Base-by-base conservation (phyloP, 2,113 vertebrate genomes). In the Penelope pileata region DNA sequence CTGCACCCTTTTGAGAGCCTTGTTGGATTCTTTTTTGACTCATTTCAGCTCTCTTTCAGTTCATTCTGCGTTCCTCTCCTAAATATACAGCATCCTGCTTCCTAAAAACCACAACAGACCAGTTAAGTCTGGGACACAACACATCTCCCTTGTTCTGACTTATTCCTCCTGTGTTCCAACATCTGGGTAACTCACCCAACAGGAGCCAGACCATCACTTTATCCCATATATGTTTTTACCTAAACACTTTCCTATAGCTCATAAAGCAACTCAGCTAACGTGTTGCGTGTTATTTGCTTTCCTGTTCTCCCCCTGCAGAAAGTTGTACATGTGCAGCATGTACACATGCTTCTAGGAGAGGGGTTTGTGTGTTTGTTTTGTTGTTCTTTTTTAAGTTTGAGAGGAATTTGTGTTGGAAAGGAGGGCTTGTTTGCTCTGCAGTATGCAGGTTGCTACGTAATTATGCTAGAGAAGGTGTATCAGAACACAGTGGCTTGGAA, bases 351-450 rank as follows among this genome's bases (percentile, higher is more conserved):
- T 34, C 36, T 72, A 30, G 30, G 6, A 63, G 10, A 36, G 7
- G 7, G 9, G 0, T 1, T 1, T 23, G 43, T 75, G 27, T 51
- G 29, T 8, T 19, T 66, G n/a, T 2, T 80, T 69, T 26, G 13
- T 38, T 73, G 12, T 11, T 56, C 24, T 74, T 54, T 70, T 76
- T 63, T 8, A 63, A 2, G 3, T 78, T 72, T 68, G 47, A 58
- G 40, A 93, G 40, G 0, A 5, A 70, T 90, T 86, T 54, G 60
- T 22, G 14, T 74, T 54, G 47, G 36, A 68, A 88, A 86, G 79
- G 32, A 93, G 13, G 88, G 22, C 29, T 91, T 88, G 85, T 91
- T 95, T 96, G 80, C 86, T 86, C 88, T 90, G 73, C 69, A 94
- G 27, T 64, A 75, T 70, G 68, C 76, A 72, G 73, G 91, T 90